These are phyloP conservation scores for Aphodius sticticus DNA, from an alignment of 2,888 invertebrate genomes.

Conservation along the genomic window DNA sequence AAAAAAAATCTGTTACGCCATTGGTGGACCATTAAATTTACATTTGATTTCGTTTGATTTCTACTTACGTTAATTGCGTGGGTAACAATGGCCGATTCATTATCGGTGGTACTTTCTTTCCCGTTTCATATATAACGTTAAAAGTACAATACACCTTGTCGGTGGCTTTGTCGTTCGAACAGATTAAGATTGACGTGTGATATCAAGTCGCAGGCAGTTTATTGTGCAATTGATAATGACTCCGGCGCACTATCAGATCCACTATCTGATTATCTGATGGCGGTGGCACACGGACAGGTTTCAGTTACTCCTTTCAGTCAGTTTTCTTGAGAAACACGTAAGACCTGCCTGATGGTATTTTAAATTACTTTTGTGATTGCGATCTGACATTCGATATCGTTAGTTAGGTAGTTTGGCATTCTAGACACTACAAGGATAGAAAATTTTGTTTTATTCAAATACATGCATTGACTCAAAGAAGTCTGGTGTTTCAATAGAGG, in stretches of 20 bases:
- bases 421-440: too few relatives aligned
- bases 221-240: constrained; percentile 44
- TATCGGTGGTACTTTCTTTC: neutral
- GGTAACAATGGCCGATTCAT: constrained; percentile 14
- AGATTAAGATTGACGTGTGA: constrained; percentile 43
- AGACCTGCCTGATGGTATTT: neutral
- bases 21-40: neutral
- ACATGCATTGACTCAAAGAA: too few relatives aligned
- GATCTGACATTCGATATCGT: neutral
- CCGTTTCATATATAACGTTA: constrained; percentile 16
- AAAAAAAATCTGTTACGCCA: too few relatives aligned
- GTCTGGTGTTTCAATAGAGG: too few relatives aligned
- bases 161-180: constrained; percentile 39
- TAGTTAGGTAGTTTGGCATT: neutral
- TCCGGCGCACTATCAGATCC: constrained; percentile 39
- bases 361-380: neutral
- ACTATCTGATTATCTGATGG: constrained; percentile 38
- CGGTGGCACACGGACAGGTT: constrained; percentile 21
- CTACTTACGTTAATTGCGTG: constrained; percentile 12
- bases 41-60: neutral
- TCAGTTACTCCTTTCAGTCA: constrained; percentile 19
- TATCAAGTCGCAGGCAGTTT: constrained; percentile 38
- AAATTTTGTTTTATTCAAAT: too few relatives aligned
- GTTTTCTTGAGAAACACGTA: constrained; percentile 20
- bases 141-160: constrained; percentile 31